Evolutionary conservation across 2,888 invertebrate species (phyloP).

Genomic region (Eumacrocentrus americanus): DNA sequence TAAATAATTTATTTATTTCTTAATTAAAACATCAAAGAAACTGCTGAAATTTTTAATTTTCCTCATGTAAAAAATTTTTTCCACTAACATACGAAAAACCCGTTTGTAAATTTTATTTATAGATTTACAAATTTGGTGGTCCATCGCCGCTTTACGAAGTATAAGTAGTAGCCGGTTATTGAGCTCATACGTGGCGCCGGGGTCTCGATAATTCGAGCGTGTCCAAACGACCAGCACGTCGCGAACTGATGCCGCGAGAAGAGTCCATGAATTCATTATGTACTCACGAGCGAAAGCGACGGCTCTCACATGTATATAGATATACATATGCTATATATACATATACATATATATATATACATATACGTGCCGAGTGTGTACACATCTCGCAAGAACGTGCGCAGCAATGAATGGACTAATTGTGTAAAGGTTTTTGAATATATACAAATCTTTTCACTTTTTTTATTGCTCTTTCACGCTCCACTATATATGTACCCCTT

Average conservation of each 20-base stretch:
- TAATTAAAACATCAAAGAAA: too few species aligned
- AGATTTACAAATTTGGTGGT: slow-evolving; percentile 9
- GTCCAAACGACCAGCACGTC: slow-evolving; percentile 26
- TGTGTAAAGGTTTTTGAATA: slow-evolving; percentile 42
- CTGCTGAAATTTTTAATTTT: too few species aligned
- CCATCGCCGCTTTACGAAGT: slow-evolving; percentile 4
- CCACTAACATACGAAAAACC: too few species aligned
- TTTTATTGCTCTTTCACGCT: slow-evolving; percentile 14
- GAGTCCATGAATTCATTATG: neutral
- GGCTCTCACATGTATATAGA: slow-evolving; percentile 40
- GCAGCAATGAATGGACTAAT: slow-evolving; percentile 55
- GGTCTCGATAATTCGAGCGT: slow-evolving; percentile 34
- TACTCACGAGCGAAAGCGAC: neutral
- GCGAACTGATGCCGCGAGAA: slow-evolving; percentile 15
- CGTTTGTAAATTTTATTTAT: neutral
- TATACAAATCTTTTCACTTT: slow-evolving; percentile 23
- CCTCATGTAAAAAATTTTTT: too few species aligned
- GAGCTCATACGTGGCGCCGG: slow-evolving; percentile 42
- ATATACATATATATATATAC: slow-evolving; percentile 22
- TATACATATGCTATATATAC: slow-evolving; percentile 34
- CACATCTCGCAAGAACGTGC: slow-evolving; percentile 4
- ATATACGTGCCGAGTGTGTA: slow-evolving; percentile 24
- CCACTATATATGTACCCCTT: slow-evolving; percentile 16
- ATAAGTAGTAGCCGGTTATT: slow-evolving; percentile 28
- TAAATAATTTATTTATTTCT: too few species aligned